Base-by-base conservation (phyloP, 1,140 invertebrate genomes). In the Gryon sp. region DNA sequence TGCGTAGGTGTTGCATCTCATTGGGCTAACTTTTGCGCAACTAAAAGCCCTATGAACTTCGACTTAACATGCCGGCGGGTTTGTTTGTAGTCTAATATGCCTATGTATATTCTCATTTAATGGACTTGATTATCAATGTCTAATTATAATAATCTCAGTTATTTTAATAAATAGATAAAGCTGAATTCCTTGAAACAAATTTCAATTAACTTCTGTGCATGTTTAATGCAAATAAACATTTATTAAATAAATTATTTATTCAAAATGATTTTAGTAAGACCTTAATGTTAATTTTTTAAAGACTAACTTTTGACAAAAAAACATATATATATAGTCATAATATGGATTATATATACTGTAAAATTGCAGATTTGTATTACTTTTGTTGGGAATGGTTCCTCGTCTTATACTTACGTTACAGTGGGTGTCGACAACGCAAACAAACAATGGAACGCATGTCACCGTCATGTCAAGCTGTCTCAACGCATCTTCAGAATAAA, bases 361-460 rank as follows among this genome's bases (percentile, higher is more conserved):
- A 8, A 34, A 52, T 5, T 52, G 4, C 4, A 4, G n/a, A 18
- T 50, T 52, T 45, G n/a, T 41, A 28, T 36, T 15, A 36, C 20
- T 60, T 62, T 70, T 26, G 41, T 30, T 53, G 24, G 26, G 43
- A 53, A 43, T 53, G 46, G 66, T 70, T 62, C 36, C 55, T 60
- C 15, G 24, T 75, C 38, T 43, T 68, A 75, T 48, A 60, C 63
- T 75, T 68, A 57, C 24, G 50, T 41, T 76, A 40, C 57, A 65
- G 82, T 84, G 79, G 82, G 82, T 84, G 83, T 82, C 74, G 62
- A 79, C 72, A 81, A 80, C 69, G 79, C 46, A 66, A 65, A 79
- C 63, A 82, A 69, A 85, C 80, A 84, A 85, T 84, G 74, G 78
- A 80, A 84, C 79, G 79, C 80, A 62, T 82, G 83, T 84, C 80